Conservation (phyloP, 2,888 invertebrate species). For the Hydriomena furcata region DNA sequence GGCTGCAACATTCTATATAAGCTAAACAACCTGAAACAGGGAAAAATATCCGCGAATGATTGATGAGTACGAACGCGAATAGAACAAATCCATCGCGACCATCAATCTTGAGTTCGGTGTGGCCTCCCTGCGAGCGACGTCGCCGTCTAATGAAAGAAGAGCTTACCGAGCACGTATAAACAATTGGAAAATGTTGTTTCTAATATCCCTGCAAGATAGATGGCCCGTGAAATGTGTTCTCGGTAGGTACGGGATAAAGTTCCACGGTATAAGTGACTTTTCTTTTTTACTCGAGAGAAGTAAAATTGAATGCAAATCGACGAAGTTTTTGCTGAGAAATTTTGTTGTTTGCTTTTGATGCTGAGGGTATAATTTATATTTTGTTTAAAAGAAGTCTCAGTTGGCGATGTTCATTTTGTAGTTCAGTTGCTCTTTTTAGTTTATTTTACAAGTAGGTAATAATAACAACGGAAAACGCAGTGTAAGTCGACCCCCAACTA, state of each 20-base stretch:
- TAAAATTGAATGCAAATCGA: constrained; percentile 33
- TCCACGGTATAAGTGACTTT: constrained; percentile 35
- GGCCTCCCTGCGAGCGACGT: constrained; percentile 70
- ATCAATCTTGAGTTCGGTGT: constrained; percentile 73
- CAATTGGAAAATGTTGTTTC: constrained; percentile 77
- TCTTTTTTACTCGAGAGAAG: constrained; percentile 34
- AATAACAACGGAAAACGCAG: too few species aligned
- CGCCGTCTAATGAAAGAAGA: constrained; percentile 79
- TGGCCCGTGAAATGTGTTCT: constrained; percentile 58
- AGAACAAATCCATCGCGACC: constrained; percentile 81
- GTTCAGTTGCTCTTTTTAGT: too few species aligned
- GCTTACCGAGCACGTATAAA: constrained; percentile 79
- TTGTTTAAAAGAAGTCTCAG: constrained; percentile 9
- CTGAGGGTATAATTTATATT: constrained; percentile 16
- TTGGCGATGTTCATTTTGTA: constrained; percentile 7
- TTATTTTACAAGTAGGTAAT: too few species aligned
- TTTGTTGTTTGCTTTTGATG: constrained; percentile 28
- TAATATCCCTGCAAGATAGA: constrained; percentile 74
- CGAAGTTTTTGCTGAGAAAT: constrained; percentile 30
- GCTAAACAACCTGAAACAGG: constrained; percentile 80
- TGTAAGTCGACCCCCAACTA: too few species aligned
- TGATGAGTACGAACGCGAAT: constrained; percentile 79
- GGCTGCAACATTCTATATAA: constrained; percentile 74
- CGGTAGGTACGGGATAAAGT: constrained; percentile 38
- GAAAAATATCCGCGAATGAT: constrained; percentile 82